These are phyloP conservation scores for Seira sanloemensis DNA, from an alignment of 2,888 invertebrate genomes.

Conservation along the genomic window DNA sequence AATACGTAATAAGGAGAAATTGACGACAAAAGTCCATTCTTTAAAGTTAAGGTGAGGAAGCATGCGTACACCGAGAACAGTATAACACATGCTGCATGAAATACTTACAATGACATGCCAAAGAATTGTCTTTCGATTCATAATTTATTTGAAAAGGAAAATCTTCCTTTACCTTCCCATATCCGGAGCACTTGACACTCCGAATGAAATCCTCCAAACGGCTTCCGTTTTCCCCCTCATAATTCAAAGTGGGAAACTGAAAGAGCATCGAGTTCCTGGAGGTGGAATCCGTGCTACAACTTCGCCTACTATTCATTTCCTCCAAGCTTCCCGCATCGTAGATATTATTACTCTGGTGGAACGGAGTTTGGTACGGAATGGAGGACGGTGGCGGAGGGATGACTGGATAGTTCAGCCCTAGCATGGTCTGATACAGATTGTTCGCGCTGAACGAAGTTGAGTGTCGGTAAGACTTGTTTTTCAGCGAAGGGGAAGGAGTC, in stretches of 20 bases:
- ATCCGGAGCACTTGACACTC: slow-evolving; percentile 71
- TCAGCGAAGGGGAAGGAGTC: neutral
- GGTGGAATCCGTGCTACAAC: slow-evolving; percentile 46
- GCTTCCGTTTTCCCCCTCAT: slow-evolving; percentile 25
- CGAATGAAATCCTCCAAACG: slow-evolving; percentile 70
- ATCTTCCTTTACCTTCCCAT: slow-evolving; percentile 70
- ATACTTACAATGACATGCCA: too few species aligned
- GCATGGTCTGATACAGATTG: neutral
- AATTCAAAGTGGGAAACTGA: slow-evolving; percentile 17
- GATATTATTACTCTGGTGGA: neutral
- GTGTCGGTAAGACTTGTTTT: neutral
- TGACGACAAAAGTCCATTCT: neutral
- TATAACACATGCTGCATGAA: neutral
- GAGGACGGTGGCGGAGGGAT: neutral
- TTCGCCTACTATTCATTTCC: slow-evolving; percentile 41
- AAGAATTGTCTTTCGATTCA: too few species aligned
- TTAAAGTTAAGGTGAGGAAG: neutral
- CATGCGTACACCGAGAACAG: neutral
- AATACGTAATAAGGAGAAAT: neutral
- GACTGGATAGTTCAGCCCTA: slow-evolving; percentile 1
- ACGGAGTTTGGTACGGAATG: neutral
- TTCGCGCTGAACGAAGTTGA: neutral
- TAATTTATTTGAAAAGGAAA: too few species aligned
- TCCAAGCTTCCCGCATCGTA: slow-evolving; percentile 27
- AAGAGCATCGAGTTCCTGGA: slow-evolving; percentile 44